Conservation (phyloP, 2,888 invertebrate genomes). For the Incurvaria masculella region DNA sequence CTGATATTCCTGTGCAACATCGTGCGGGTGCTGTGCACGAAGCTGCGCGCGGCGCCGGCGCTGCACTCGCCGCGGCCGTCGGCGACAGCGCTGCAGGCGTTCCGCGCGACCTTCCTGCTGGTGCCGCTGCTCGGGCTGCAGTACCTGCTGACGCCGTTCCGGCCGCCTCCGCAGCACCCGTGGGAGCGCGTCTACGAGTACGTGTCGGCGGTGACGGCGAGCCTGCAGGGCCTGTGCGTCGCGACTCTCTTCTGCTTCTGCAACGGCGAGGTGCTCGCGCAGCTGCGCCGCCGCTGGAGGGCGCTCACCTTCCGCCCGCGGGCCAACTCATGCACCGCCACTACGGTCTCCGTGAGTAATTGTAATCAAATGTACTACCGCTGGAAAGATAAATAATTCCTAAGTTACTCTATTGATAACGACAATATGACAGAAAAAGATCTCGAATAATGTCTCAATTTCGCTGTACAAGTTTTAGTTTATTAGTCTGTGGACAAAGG, state of each 20-base stretch:
- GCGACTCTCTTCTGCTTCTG: conserved; percentile 92
- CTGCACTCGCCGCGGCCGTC: conserved; percentile 52
- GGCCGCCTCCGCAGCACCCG: conserved; percentile 65
- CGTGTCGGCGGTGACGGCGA: conserved; percentile 80
- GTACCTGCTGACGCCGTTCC: conserved; percentile 84
- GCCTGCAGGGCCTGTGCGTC: conserved; percentile 90
- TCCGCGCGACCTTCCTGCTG: conserved; percentile 81
- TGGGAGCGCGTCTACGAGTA: conserved; percentile 81
- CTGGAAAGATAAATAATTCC: too few relatives aligned
- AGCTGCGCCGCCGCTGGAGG: conserved; percentile 78
- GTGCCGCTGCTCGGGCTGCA: conserved; percentile 90
- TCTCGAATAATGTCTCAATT: too few relatives aligned
- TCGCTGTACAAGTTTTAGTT: too few relatives aligned
- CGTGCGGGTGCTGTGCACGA: conserved; percentile 79
- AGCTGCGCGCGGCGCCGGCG: conserved; percentile 72
- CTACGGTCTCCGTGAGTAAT: conserved; percentile 89
- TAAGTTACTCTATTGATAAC: too few relatives aligned
- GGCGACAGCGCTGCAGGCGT: conserved; percentile 71
- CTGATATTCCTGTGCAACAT: conserved; percentile 86
- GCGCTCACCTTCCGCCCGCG: conserved; percentile 70
- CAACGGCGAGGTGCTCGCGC: conserved; percentile 92
- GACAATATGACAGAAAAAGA: too few relatives aligned
- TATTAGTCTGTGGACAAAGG: too few relatives aligned
- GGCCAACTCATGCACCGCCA: conserved; percentile 81
- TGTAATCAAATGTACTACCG: too few relatives aligned